Base-by-base conservation (phyloP, 2,113 vertebrate species). In the Hystrix brachyura region DNA sequence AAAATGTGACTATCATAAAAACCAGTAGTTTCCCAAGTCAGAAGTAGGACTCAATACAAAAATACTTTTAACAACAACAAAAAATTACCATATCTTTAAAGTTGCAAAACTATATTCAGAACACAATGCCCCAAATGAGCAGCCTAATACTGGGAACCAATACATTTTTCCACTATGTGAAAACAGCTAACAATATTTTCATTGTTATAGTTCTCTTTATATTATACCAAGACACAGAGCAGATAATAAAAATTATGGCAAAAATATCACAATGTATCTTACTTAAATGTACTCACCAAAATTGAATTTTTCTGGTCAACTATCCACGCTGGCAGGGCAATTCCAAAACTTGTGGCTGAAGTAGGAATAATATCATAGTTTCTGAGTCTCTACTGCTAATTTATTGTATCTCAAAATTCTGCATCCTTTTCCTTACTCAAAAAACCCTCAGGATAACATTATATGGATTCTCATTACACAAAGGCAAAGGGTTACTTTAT, bases 281-380 rank as follows among this genome's bases (percentile, higher is more conserved):
- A 79, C 64, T 94, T 94, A 95, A 95, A 80, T 19, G 14, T 3
- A 98, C 97, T 97, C 98, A 99, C 99, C 99, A 99, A 99, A 99
- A 99, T 99, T 13, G 99, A 99, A 98, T 99, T 99, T 98, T 99
- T 99, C 99, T 99, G 99, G 99, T 99, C 99, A 97, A 99, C 99
- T 96, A 99, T 99, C 99, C 99, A 99, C 91, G 99, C 99, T 96
- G 99, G 99, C 92, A 99, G 98, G 53, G 99, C 99, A 83, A 99
- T 99, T 92, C 99, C 99, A 34, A 99, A 99, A 88, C 99, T 99
- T 94, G 99, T 99, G 81, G 99, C 99, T 99, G 95, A 67, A 98
- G 95, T 3, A 97, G 94, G 10, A 97, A 97, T 89, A 96, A 53
- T 23, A 94, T 25, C 9, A 97, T 48, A 81, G 74, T 96, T 96